Base-by-base conservation (phyloP, 2,113 vertebrate genomes). In the Electrona antarctica region DNA sequence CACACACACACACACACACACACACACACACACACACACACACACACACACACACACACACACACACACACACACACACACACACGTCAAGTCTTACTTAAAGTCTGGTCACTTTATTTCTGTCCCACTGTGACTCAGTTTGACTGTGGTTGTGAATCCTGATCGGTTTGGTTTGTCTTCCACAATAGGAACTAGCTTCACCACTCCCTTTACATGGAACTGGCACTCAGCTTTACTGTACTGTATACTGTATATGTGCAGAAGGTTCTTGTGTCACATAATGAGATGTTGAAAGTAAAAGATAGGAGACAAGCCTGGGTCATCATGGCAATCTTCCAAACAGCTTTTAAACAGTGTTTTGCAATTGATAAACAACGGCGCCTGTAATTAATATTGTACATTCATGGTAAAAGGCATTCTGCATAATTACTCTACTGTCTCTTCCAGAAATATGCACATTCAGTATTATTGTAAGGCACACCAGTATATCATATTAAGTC, bases 401-500 rank as follows among this genome's bases (percentile, higher is more conserved):
- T 84, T 89, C 84, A 76, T 76, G 83, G 88, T 87, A 90, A 92
- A 91, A 92, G 78, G 82, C 83, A 86, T 92, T 91, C 87, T 88
- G 86, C 73, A 87, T 92, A 91, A 93, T 93, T 92, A 92, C 88
- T 90, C 85, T 75, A 88, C 81, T 91, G 90, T 92, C 91, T 90
- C 87, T 86, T 84, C 82, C 79, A 79, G 83, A 91, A 92, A 90
- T 90, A 90, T 93, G 91, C 91, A 91, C 87, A 91, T 92, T 91
- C 90, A 92, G 90, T 88, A 78, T 85, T 91, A 91, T 91, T 91
- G 87, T 90, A 90, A 91, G 92, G 90, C 79, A 77, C 82, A 76
- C 81, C 88, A 87, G 88, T 93, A 92, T 91, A 92, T 93, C 91
- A 92, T 90, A 90, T 91, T 91, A 91, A 92, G 91, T 90, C 91